Evolutionary conservation across 2,888 invertebrate species (phyloP).

Genomic region (Falcaria lacertinaria): DNA sequence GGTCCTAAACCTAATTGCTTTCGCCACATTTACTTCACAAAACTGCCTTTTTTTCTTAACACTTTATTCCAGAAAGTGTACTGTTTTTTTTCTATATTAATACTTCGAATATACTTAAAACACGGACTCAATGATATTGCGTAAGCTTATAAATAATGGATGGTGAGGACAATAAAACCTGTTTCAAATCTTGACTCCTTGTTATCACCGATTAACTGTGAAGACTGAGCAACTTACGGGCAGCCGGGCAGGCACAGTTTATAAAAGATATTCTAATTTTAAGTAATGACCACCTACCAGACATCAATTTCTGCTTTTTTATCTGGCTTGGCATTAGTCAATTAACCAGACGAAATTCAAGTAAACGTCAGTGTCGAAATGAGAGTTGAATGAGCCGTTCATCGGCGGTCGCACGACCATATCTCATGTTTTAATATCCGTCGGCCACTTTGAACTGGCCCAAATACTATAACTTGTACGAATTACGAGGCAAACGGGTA

Average conservation of each 20-base stretch:
- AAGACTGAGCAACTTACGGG: too few species aligned
- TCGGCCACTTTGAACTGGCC: conserved; percentile 73
- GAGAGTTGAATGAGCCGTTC: conserved; percentile 60
- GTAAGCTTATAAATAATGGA: not conserved
- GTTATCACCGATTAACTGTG: not conserved
- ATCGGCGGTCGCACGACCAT: conserved; percentile 58
- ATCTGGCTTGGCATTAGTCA: conserved; percentile 30
- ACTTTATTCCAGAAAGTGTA: too few species aligned
- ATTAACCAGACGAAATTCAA: conserved; percentile 33
- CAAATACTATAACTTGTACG: conserved; percentile 73
- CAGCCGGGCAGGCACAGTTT: not conserved
- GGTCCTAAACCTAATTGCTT: too few species aligned
- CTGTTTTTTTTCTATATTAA: too few species aligned
- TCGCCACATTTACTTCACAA: too few species aligned
- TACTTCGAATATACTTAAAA: too few species aligned
- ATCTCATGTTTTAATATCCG: conserved; percentile 70
- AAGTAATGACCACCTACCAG: conserved; percentile 9
- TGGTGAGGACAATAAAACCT: not conserved
- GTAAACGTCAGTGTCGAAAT: conserved; percentile 43
- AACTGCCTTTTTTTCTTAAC: too few species aligned
- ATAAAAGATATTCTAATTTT: conserved; percentile 4
- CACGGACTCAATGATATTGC: too few species aligned
- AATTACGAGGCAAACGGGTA: conserved; percentile 63
- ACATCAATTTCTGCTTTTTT: conserved; percentile 17
- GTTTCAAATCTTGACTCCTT: not conserved